Conservation (phyloP, 2,113 vertebrate genomes). For the Tragelaphus buxtoni region DNA sequence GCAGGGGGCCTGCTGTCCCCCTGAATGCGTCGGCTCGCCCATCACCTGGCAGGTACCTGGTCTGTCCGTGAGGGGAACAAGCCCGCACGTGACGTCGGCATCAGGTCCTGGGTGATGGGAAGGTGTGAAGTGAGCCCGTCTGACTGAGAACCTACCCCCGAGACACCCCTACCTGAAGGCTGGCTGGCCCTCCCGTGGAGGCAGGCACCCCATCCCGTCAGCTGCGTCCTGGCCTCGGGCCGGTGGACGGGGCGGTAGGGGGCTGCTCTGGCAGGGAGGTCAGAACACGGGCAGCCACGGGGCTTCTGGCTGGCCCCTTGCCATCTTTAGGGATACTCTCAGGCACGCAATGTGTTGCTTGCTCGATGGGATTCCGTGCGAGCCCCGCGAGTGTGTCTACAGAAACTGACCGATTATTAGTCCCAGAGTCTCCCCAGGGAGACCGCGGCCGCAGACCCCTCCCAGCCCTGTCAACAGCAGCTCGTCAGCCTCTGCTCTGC, state of each 20-base stretch:
- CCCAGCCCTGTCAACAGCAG: constrained; percentile 56
- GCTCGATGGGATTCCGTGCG: constrained; percentile 57
- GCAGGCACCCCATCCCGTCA: fast-evolving
- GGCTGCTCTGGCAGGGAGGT: not conserved
- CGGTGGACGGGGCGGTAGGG: not conserved
- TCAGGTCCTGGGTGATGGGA: not conserved
- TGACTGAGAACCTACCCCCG: fast-evolving
- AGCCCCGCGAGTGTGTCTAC: constrained; percentile 41
- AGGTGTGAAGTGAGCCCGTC: not conserved
- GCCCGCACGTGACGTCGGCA: fast-evolving
- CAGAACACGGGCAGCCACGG: not conserved
- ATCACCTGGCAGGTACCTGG: not conserved
- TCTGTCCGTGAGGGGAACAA: not conserved
- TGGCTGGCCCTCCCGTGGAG: not conserved
- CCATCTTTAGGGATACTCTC: constrained; percentile 44
- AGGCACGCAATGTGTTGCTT: constrained; percentile 28
- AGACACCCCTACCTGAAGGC: not conserved
- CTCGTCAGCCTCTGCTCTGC: not conserved
- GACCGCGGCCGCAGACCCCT: constrained; percentile 47
- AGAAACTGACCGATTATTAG: constrained; percentile 73
- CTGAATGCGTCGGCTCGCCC: fast-evolving
- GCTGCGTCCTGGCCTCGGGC: not conserved
- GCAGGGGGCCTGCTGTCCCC: not conserved
- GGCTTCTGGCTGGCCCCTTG: not conserved
- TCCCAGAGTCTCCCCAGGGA: constrained; percentile 42